These are phyloP conservation scores for Drosophila pallidifrons DNA, from an alignment of 1,140 invertebrate genomes.

Conservation along the genomic window DNA sequence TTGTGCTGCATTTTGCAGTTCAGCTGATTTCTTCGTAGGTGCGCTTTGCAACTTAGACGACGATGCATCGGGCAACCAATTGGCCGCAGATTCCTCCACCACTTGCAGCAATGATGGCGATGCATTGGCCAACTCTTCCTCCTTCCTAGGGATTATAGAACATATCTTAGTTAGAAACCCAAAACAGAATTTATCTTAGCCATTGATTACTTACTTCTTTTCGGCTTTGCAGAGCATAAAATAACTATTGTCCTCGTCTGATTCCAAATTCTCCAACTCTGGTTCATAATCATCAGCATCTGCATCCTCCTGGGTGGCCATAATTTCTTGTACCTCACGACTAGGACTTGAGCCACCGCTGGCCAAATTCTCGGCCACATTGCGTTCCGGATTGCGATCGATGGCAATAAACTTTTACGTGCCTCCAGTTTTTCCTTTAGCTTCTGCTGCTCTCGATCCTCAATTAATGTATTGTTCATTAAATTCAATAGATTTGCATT, in stretches of 20 bases:
- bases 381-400: conserved; percentile 73
- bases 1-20: conserved; percentile 78
- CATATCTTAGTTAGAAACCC: not conserved
- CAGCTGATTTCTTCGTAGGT: conserved; percentile 68
- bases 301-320: conserved; percentile 87
- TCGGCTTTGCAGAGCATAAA: conserved; percentile 47
- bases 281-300: conserved; percentile 67
- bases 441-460: conserved; percentile 81
- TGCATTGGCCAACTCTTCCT: conserved; percentile 51
- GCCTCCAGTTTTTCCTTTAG: conserved; percentile 69
- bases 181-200: too few relatives aligned
- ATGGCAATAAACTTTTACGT: conserved; percentile 79
- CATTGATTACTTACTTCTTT: conserved; percentile 28
- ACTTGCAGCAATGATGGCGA: conserved; percentile 48
- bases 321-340: conserved; percentile 92
- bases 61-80: conserved; percentile 61
- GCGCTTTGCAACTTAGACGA: conserved; percentile 34
- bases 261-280: conserved; percentile 65
- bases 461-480: conserved; percentile 79
- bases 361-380: conserved; percentile 76
- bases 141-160: conserved; percentile 28
- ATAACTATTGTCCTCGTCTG: conserved; percentile 60
- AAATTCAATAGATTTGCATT: conserved; percentile 75
- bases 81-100: conserved; percentile 37
- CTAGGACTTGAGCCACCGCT: conserved; percentile 93